Conservation (phyloP, 23 tunicate genomes). For the Trididemnum clinides region DNA sequence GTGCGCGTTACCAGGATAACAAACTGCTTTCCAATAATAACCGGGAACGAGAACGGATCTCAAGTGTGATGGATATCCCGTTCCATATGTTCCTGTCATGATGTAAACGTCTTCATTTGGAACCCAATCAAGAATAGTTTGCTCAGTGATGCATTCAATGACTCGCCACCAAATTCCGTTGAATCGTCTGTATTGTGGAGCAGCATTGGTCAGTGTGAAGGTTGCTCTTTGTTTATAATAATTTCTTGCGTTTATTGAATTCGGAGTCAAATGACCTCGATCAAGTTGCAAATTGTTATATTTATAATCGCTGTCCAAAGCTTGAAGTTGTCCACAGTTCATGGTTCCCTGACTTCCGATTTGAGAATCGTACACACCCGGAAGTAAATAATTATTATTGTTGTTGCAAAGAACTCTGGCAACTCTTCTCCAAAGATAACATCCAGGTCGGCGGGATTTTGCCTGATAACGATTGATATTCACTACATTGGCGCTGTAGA, state of each 20-base stretch:
- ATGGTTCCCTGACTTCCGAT: neutral
- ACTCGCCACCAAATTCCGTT: constrained; percentile 78
- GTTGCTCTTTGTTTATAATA: constrained; percentile 66
- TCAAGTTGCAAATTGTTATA: constrained; percentile 62
- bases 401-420: constrained; percentile 49
- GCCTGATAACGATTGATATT: constrained; percentile 10
- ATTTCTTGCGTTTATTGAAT: constrained; percentile 73
- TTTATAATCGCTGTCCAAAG: constrained; percentile 62
- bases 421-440: constrained; percentile 59
- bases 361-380: constrained; percentile 44
- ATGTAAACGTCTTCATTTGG: constrained; percentile 76
- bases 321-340: constrained; percentile 69
- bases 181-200: constrained; percentile 84
- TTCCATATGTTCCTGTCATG: constrained; percentile 85
- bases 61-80: constrained; percentile 28
- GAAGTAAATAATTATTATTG: neutral
- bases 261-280: constrained; percentile 91
- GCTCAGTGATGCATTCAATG: constrained; percentile 78
- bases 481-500: constrained; percentile 76
- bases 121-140: constrained; percentile 49
- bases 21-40: constrained; percentile 96
- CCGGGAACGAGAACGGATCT: constrained; percentile 84
- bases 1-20: constrained; percentile 91
- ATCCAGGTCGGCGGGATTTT: constrained; percentile 50
- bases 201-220: constrained; percentile 96